Evolutionary conservation across 2,797 vertebrate species (phyloP), one percentile per base, ranked within the genome.

Genomic region (Rhinoraja longicauda): DNA sequence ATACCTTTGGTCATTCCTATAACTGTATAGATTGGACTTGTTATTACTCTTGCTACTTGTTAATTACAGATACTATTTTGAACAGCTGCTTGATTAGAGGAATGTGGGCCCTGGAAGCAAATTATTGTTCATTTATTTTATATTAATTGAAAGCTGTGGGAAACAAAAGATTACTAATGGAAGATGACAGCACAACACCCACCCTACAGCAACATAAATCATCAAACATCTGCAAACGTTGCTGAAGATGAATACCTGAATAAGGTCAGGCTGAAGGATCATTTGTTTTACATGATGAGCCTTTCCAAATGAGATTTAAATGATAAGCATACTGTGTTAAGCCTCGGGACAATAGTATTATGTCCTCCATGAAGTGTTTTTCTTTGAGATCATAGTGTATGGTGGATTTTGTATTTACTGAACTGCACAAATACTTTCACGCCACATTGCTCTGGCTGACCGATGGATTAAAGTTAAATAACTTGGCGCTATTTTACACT

Each of bases 141-240:
- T 19, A 88, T 32, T 67, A 62, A 64, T 88, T 88, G 84, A 64
- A 88, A 64, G 57, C 84, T 45, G 39, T 88, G 59, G 59, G 84
- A 88, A 88, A 88, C n/a, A 32, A 67, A 29, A 32, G 29, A n/a
- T 62, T 88, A 64, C 29, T 29, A 64, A 64, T 64, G 59, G 13
- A 88, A 64, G 10, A 29, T 15, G 29, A 64, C 4, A 67, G 26
- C 84, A 62, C 84, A 64, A 88, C 53, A 88, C n/a, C 59, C 53
- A 88, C n/a, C 59, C 59, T 67, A 57, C 29, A 88, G 84, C 84
- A 88, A 88, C 26, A 32, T 32, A 67, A 62, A 88, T 64, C 59
- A 88, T 64, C 84, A 67, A 32, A 62, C n/a, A 88, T 26, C 59
- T 67, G 84, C n/a, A 21, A 29, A 88, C 26, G 67, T 88, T 88